These are phyloP conservation scores for Catostylus mosaicus DNA, from an alignment of 30 jellyfish, hydroid and myxozoan genomes.

Conservation along the genomic window DNA sequence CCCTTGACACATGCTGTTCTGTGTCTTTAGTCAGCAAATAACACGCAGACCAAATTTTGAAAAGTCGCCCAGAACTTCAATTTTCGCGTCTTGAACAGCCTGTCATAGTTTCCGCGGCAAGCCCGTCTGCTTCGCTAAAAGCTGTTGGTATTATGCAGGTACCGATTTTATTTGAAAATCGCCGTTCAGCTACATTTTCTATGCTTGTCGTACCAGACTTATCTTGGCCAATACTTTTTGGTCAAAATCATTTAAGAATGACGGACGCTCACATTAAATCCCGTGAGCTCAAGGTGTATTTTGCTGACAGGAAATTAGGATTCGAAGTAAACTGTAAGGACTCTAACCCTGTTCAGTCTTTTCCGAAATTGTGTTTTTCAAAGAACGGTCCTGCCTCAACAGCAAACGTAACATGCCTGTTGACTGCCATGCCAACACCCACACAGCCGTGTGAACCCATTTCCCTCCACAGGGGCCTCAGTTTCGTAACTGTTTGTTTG, in stretches of 20 bases:
- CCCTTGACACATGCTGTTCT: constrained; percentile 38
- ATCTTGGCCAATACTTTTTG: constrained; percentile 25
- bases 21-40: not conserved
- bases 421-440: too few species aligned
- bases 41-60: not conserved
- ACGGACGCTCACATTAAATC: constrained; percentile 24
- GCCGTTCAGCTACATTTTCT: constrained; percentile 32
- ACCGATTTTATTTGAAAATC: constrained; percentile 34
- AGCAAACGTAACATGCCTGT: not conserved
- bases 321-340: not conserved
- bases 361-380: not conserved
- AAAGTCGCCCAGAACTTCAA: constrained; percentile 3
- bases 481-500: constrained; percentile 13
- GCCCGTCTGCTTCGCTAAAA: constrained; percentile 1
- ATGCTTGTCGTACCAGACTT: constrained; percentile 50
- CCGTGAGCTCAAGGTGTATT: constrained; percentile 17
- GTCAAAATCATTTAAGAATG: constrained; percentile 32
- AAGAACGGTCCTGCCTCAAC: not conserved
- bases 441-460: too few species aligned
- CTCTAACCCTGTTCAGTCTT: not conserved
- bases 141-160: constrained; percentile 52
- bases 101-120: constrained; percentile 42
- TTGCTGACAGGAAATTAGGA: not conserved
- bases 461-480: too few species aligned
- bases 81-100: constrained; percentile 24